Conservation (phyloP, 2,113 vertebrate genomes). For the Talpa occidentalis region DNA sequence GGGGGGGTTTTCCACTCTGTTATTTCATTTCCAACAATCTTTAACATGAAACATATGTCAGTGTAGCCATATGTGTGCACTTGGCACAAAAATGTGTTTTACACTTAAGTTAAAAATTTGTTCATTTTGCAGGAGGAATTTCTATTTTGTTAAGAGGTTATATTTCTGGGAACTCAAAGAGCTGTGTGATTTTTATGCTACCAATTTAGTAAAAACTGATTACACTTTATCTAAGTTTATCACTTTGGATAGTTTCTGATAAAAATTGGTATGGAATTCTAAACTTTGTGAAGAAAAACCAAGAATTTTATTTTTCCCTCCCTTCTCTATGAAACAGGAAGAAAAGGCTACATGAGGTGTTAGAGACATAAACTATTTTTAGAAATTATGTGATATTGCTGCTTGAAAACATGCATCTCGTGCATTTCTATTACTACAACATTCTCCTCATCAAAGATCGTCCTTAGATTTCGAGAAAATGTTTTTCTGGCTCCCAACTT, state of each 20-base stretch:
- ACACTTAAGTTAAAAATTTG: not conserved
- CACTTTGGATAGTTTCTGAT: not conserved
- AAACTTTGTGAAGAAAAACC: slow-evolving; percentile 22
- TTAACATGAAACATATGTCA: not conserved
- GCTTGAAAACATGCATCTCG: not conserved
- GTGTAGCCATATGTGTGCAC: not conserved
- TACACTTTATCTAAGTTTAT: not conserved
- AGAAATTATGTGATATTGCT: not conserved
- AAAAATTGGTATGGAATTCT: not conserved
- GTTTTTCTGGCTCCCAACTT: slow-evolving; percentile 26
- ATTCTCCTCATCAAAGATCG: not conserved
- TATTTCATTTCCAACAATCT: slow-evolving; percentile 22
- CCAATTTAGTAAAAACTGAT: not conserved
- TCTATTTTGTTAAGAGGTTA: slow-evolving; percentile 7
- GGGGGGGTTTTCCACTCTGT: slow-evolving; percentile 68
- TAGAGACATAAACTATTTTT: not conserved
- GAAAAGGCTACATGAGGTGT: not conserved
- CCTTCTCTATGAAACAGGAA: not conserved
- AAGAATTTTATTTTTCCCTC: not conserved
- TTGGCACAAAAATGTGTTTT: not conserved
- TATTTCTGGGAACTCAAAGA: slow-evolving; percentile 24
- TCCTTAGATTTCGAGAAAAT: slow-evolving; percentile 59
- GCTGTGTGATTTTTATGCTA: not conserved
- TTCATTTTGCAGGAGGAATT: not conserved
- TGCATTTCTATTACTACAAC: not conserved